Percentiles rank a stretch among this genome's conserved stretches.
These are phyloP conservation scores for Trachemys scripta DNA, from an alignment of 2,113 vertebrate genomes.

Conservation along the genomic window DNA sequence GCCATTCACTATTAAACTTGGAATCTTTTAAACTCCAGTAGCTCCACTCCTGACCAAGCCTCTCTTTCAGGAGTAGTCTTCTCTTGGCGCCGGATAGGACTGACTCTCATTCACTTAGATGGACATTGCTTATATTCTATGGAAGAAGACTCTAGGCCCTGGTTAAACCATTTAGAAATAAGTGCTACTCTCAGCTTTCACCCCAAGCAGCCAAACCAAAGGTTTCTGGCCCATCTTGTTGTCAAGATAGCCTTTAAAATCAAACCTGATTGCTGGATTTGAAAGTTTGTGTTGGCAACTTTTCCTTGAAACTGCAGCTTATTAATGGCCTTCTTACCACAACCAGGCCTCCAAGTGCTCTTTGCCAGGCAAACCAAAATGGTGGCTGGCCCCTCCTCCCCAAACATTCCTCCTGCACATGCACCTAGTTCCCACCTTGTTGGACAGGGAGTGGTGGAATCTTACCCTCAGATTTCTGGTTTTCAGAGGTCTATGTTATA, in stretches of 20 bases:
- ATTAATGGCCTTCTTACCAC: not conserved
- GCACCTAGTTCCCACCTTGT: not conserved
- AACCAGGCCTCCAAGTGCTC: not conserved
- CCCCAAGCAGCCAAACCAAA: not conserved
- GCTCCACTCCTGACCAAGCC: not conserved
- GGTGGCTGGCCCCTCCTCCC: not conserved
- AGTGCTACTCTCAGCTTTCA: not conserved
- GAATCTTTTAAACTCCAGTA: not conserved
- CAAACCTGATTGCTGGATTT: not conserved
- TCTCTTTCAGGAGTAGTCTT: not conserved
- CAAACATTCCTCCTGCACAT: not conserved
- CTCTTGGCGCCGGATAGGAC: not conserved
- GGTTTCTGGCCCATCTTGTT: not conserved
- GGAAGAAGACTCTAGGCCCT: not conserved
- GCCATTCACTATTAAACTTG: too few species aligned
- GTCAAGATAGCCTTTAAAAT: not conserved
- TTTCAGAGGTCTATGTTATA: not conserved
- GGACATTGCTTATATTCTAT: rapidly evolving
- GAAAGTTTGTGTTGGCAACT: not conserved
- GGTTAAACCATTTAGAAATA: not conserved
- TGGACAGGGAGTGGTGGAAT: not conserved
- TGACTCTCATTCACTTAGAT: not conserved
- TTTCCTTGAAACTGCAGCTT: not conserved
- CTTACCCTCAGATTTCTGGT: not conserved
- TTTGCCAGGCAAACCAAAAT: not conserved